Conservation (phyloP, 2,797 vertebrate genomes). For the Sylvia borin region DNA sequence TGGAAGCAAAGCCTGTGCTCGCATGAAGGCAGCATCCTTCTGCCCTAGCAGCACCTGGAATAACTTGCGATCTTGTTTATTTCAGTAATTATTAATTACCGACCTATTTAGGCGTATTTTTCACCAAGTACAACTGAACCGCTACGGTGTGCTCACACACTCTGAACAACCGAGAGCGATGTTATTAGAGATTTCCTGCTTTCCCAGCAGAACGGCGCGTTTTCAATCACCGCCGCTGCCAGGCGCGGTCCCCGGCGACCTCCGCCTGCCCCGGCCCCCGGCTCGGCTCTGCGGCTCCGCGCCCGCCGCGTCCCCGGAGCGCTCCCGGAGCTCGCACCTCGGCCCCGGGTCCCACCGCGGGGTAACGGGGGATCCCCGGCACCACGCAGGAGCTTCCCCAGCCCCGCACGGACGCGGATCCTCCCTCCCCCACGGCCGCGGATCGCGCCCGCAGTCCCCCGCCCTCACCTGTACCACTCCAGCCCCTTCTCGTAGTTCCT, state of each 20-base stretch:
- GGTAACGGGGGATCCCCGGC: fast-evolving
- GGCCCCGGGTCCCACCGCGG: neutral
- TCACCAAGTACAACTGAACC: neutral
- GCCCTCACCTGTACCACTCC: constrained; percentile 96
- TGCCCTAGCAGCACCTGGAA: neutral
- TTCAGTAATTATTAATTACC: constrained; percentile 35
- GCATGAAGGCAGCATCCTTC: neutral
- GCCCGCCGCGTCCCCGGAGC: no score
- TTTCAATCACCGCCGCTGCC: neutral
- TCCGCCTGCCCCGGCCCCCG: neutral
- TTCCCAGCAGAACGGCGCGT: neutral
- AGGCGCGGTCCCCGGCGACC: neutral
- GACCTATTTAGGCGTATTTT: neutral
- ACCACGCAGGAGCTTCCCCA: neutral
- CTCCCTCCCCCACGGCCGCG: neutral
- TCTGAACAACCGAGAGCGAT: neutral
- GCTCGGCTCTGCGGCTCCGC: neutral
- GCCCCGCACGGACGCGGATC: neutral
- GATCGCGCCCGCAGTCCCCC: neutral
- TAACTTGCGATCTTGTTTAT: neutral
- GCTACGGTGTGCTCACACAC: neutral
- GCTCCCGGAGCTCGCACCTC: neutral
- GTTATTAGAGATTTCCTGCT: neutral
- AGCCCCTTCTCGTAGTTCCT: constrained; percentile 95
- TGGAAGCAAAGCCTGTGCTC: neutral